Percentiles rank a stretch among this genome's conserved stretches.
Evolutionary conservation across 2,113 vertebrate genomes (phyloP).

Genomic region (Hippocampus mohnikei): DNA sequence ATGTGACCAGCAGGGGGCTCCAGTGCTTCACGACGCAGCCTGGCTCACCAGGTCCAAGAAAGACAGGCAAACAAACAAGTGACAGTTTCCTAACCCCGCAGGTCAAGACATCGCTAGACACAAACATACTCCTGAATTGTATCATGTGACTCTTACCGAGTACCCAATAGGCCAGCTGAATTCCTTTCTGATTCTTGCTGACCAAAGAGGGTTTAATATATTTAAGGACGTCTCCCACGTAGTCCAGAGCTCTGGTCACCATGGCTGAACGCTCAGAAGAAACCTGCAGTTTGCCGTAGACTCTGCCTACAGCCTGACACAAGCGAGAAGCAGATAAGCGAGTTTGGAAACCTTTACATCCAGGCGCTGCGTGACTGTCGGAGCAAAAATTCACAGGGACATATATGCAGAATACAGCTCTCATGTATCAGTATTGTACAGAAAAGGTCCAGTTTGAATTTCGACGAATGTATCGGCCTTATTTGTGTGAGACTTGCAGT

Average conservation of each 20-base stretch:
- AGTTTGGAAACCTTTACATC: not conserved
- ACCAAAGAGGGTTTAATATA: constrained; percentile 89
- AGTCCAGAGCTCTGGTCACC: constrained; percentile 84
- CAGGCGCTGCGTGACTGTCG: not conserved
- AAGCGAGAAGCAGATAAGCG: constrained; percentile 9
- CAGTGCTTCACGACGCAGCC: constrained; percentile 92
- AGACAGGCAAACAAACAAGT: not conserved
- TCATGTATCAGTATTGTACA: not conserved
- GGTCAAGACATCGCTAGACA: not conserved
- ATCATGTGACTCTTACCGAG: constrained; percentile 71
- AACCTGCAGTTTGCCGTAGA: constrained; percentile 79
- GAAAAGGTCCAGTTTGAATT: not conserved
- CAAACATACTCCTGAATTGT: not conserved
- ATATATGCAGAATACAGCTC: not conserved
- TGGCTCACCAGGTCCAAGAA: constrained; percentile 45
- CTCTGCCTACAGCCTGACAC: constrained; percentile 81
- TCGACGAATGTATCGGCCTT: not conserved
- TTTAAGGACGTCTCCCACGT: constrained; percentile 89
- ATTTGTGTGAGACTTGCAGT: not conserved
- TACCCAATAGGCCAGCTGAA: constrained; percentile 83
- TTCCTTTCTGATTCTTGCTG: constrained; percentile 82
- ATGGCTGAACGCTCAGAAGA: constrained; percentile 84
- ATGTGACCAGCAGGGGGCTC: constrained; percentile 87
- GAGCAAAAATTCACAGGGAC: not conserved
- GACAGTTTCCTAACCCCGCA: not conserved